These are phyloP conservation scores for Drosophila seguyi DNA, from an alignment of 1,140 invertebrate genomes.

Conservation along the genomic window DNA sequence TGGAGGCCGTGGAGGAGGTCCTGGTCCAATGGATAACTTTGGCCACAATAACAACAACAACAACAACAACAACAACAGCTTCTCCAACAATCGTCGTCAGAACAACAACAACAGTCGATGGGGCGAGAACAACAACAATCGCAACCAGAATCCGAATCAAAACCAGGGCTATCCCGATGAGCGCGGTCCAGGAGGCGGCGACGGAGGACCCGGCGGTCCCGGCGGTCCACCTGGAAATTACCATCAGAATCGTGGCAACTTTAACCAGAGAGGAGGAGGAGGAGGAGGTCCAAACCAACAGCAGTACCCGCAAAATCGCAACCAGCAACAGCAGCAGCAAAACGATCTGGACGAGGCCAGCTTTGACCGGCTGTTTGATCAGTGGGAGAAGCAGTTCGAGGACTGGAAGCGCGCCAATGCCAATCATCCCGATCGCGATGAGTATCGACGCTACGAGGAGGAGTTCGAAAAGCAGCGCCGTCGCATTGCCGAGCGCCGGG, in stretches of 20 bases:
- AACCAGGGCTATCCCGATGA: constrained; percentile 24
- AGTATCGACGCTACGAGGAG: constrained; percentile 92
- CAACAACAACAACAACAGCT: constrained; percentile 7
- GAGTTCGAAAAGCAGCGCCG: constrained; percentile 93
- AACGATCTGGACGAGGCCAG: constrained; percentile 89
- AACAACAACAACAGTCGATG: constrained; percentile 13
- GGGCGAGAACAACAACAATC: constrained; percentile 35
- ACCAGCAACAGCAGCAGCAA: constrained; percentile 13
- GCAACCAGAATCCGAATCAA: constrained; percentile 34
- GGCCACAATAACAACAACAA: constrained; percentile 21
- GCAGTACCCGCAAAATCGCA: constrained; percentile 26
- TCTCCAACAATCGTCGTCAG: constrained; percentile 17
- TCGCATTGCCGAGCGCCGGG: constrained; percentile 90
- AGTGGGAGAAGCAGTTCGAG: constrained; percentile 94
- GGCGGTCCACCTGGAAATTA: constrained; percentile 8
- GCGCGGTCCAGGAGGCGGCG: not conserved
- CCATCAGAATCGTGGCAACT: constrained; percentile 47
- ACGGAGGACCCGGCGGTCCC: not conserved
- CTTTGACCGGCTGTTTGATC: constrained; percentile 92
- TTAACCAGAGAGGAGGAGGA: constrained; percentile 46
- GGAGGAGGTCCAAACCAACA: not conserved
- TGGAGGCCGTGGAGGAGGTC: constrained; percentile 3
- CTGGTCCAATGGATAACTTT: constrained; percentile 2
- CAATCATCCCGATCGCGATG: constrained; percentile 93
- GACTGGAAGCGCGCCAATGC: constrained; percentile 94